phyloP scores from a whole-genome alignment of 1,140 invertebrate genomes.

The Platyura marginata region DNA sequence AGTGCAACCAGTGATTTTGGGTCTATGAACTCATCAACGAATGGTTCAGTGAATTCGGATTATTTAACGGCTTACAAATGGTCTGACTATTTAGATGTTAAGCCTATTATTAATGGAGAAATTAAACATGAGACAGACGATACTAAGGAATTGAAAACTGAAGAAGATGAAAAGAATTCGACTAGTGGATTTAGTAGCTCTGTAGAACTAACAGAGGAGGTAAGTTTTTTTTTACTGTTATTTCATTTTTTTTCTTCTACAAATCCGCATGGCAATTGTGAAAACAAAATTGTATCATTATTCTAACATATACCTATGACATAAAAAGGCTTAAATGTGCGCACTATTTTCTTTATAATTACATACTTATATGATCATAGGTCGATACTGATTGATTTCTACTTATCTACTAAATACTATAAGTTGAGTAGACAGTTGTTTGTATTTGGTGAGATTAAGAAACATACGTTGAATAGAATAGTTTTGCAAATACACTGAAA shows the following conservation, averaged over 20 bases:
- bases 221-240: neutral
- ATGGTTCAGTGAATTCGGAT: neutral
- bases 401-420: no score
- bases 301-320: no score
- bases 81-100: neutral
- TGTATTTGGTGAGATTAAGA: no score
- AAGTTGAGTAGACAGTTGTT: no score
- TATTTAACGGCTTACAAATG: neutral
- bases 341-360: no score
- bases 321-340: no score
- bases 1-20: neutral
- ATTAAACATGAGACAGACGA: neutral
- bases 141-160: neutral
- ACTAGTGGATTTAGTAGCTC: slow-evolving; percentile 1
- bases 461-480: no score
- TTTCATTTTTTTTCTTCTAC: neutral
- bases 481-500: no score
- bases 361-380: no score
- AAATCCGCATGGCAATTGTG: no score
- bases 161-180: slow-evolving; percentile 2
- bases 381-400: no score
- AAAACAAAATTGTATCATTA: no score
- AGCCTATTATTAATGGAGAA: neutral
- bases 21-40: neutral
- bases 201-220: slow-evolving; percentile 4